A percentile compares a stretch with the other conserved stretches of the same genome.
Conservation (phyloP, 1,140 invertebrate species). For the Palaemon carinicauda region DNA sequence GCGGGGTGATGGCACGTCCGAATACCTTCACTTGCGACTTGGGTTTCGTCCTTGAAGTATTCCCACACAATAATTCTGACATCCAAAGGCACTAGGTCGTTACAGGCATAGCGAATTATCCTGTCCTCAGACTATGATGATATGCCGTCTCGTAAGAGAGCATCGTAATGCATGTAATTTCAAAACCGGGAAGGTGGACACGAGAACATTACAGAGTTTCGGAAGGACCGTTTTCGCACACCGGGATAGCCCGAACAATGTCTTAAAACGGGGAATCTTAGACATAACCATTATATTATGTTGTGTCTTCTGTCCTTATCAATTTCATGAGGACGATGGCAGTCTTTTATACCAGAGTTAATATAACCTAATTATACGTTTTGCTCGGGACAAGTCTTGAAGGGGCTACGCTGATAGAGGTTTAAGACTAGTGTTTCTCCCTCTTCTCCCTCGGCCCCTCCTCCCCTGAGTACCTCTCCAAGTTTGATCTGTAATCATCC, state of each 20-base stretch:
- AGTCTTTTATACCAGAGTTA: conserved; percentile 50
- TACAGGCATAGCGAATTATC: too few relatives aligned
- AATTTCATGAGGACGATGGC: conserved; percentile 55
- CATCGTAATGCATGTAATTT: too few relatives aligned
- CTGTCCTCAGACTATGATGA: not conserved
- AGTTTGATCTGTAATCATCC: conserved; percentile 26
- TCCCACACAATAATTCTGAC: not conserved
- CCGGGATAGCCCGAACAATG: conserved; percentile 26
- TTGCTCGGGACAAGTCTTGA: conserved; percentile 23
- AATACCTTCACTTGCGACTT: conserved; percentile 37
- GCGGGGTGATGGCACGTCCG: conserved; percentile 25
- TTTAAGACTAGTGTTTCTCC: too few relatives aligned
- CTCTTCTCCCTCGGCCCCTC: too few relatives aligned
- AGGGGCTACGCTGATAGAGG: too few relatives aligned
- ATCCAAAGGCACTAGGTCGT: too few relatives aligned
- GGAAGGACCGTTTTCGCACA: conserved; percentile 20
- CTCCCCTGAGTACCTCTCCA: too few relatives aligned
- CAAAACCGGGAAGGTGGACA: too few relatives aligned
- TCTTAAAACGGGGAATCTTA: conserved; percentile 49
- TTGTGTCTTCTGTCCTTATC: conserved; percentile 52
- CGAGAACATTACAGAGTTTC: too few relatives aligned
- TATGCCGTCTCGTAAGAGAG: too few relatives aligned
- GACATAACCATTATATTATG: conserved; percentile 55
- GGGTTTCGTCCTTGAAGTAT: conserved; percentile 15
- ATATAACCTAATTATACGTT: conserved; percentile 51